Evolutionary conservation across 2,797 vertebrate genomes (phyloP).

Genomic region (Coreius guichenoti): DNA sequence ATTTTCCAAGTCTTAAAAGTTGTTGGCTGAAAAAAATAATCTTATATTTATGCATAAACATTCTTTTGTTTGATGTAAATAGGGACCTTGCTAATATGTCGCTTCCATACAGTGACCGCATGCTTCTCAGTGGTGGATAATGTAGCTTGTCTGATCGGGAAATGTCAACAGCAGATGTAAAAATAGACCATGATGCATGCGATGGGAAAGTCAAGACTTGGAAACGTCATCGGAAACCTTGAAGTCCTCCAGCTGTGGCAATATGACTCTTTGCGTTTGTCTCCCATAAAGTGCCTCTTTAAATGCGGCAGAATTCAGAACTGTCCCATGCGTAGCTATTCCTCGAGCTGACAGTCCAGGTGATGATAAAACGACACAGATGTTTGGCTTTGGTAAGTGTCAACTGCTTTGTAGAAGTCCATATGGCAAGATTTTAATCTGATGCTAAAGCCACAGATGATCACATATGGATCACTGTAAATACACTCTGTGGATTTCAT

Average conservation of each 20-base stretch:
- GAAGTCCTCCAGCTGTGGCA: conserved; percentile 76
- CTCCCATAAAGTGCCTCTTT: conserved; percentile 7
- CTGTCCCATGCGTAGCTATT: not conserved
- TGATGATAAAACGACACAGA: conserved; percentile 12
- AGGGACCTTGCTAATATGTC: not conserved
- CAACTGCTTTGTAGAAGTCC: conserved; percentile 22
- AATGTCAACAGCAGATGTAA: conserved; percentile 77
- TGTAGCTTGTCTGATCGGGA: conserved; percentile 72
- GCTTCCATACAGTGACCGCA: not conserved
- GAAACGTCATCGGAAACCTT: conserved; percentile 78
- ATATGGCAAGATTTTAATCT: conserved; percentile 37
- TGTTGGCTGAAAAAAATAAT: not conserved
- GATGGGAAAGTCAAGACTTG: conserved; percentile 80
- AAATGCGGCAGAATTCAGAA: conserved; percentile 6
- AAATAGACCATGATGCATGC: conserved; percentile 78
- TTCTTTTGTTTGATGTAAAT: conserved; percentile 25
- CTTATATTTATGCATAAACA: not conserved
- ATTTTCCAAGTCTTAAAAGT: not conserved
- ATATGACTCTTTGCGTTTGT: conserved; percentile 59
- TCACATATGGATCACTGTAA: conserved; percentile 46
- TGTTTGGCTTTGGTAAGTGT: conserved; percentile 19
- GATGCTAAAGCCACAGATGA: conserved; percentile 18
- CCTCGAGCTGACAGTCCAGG: conserved; percentile 1
- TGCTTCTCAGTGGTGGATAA: conserved; percentile 46
- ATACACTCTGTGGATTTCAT: conserved; percentile 42